These are phyloP conservation scores for Teleogryllus occipitalis DNA, from an alignment of 1,140 invertebrate species.

Conservation along the genomic window DNA sequence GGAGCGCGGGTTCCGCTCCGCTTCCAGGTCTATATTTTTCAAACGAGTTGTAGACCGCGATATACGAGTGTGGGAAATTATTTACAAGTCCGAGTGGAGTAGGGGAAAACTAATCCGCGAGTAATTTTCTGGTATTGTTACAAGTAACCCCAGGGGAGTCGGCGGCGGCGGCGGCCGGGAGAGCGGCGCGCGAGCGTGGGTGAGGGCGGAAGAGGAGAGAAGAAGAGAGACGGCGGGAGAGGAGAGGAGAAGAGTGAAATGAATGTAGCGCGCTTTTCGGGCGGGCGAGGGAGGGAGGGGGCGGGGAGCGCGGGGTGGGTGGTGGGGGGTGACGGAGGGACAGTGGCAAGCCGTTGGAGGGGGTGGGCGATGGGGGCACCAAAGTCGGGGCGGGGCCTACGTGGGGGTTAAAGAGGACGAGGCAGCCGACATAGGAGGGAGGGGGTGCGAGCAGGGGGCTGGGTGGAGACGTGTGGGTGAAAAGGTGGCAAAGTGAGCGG, in stretches of 20 bases:
- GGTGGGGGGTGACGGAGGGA: too few relatives aligned
- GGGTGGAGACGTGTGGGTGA: too few relatives aligned
- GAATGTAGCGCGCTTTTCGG: constrained; percentile 16
- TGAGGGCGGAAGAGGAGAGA: constrained; percentile 8
- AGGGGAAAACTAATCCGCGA: constrained; percentile 25
- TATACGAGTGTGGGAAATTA: constrained; percentile 24
- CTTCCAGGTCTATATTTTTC: constrained; percentile 16
- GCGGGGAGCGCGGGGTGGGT: background rate
- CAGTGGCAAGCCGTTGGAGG: too few relatives aligned
- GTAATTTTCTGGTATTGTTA: constrained; percentile 29
- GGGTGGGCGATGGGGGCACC: too few relatives aligned
- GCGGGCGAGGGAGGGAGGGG: background rate
- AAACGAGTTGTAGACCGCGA: constrained; percentile 14
- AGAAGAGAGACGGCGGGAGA: background rate
- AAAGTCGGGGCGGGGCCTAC: too few relatives aligned
- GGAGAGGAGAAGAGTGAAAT: constrained; percentile 16
- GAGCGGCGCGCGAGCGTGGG: constrained; percentile 2
- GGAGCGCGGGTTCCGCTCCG: background rate
- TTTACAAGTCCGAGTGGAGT: constrained; percentile 23
- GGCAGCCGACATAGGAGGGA: too few relatives aligned
- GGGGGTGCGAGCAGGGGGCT: too few relatives aligned
- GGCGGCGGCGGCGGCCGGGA: background rate
- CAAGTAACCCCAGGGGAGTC: constrained; percentile 25
- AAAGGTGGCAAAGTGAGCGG: too few relatives aligned
- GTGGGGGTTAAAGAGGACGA: too few relatives aligned